Conservation (phyloP, 2,888 invertebrate genomes). For the Zelleria hepariella region DNA sequence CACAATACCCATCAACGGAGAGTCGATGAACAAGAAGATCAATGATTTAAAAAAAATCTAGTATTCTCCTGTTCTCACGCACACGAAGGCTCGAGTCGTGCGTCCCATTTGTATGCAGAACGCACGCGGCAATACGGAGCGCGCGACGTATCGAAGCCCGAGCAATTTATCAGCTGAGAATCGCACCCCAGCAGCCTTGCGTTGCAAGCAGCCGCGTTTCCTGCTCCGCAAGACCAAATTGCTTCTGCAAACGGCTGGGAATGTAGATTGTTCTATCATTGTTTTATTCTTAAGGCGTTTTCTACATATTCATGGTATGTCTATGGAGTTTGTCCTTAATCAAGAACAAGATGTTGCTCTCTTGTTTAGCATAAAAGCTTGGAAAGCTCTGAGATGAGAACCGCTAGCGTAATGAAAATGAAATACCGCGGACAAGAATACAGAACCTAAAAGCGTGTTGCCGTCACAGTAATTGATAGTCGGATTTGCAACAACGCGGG, state of each 20-base stretch:
- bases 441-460: constrained; percentile 33
- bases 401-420: not conserved
- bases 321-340: not conserved
- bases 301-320: constrained; percentile 11
- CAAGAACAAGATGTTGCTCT: not conserved
- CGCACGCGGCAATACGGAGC: constrained; percentile 54
- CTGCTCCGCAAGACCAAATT: constrained; percentile 58
- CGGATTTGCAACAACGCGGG: constrained; percentile 42
- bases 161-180: constrained; percentile 54
- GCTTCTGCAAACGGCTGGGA: constrained; percentile 54
- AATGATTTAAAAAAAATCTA: not conserved
- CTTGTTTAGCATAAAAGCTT: not conserved
- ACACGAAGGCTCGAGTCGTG: constrained; percentile 11
- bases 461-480: constrained; percentile 54
- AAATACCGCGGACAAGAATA: constrained; percentile 14
- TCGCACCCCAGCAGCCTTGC: constrained; percentile 45
- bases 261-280: constrained; percentile 60
- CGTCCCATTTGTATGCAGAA: constrained; percentile 62
- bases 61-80: not conserved
- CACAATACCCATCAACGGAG: not conserved
- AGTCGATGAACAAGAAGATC: not conserved
- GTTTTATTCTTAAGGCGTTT: constrained; percentile 29
- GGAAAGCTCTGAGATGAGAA: not conserved
- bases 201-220: constrained; percentile 47
- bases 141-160: constrained; percentile 48